A percentile compares a stretch with the other conserved stretches of the same genome.
Evolutionary conservation across 2,888 invertebrate species (phyloP).

Genomic region (Polyommatus iphigenia): DNA sequence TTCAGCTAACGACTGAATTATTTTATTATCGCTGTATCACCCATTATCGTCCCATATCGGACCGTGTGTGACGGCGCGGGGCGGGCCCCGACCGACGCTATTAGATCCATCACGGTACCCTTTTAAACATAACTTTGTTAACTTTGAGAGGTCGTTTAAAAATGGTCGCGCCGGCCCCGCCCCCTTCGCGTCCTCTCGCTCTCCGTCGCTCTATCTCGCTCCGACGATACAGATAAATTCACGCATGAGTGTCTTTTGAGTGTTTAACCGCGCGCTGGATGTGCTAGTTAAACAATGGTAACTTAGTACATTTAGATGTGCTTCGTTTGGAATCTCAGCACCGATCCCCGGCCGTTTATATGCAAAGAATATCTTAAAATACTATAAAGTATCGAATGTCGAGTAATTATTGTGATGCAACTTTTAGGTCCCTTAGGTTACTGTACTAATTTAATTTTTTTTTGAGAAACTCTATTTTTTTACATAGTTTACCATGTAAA

Average conservation of each 20-base stretch:
- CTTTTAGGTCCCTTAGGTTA: too few species aligned
- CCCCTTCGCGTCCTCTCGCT: slow-evolving; percentile 43
- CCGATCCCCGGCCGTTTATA: not conserved
- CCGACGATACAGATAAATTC: slow-evolving; percentile 42
- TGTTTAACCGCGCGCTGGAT: slow-evolving; percentile 51
- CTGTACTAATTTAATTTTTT: too few species aligned
- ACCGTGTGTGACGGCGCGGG: slow-evolving; percentile 65
- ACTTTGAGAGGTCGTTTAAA: slow-evolving; percentile 41
- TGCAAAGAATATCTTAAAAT: not conserved
- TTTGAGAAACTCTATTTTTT: too few species aligned
- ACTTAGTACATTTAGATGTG: slow-evolving; percentile 36
- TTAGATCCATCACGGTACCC: slow-evolving; percentile 37
- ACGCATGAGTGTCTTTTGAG: slow-evolving; percentile 53
- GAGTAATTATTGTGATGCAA: too few species aligned
- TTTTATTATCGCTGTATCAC: slow-evolving; percentile 67
- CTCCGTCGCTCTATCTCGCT: slow-evolving; percentile 45
- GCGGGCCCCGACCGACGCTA: slow-evolving; percentile 55
- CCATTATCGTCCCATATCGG: slow-evolving; percentile 70
- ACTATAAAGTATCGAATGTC: not conserved
- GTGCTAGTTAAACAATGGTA: slow-evolving; percentile 38
- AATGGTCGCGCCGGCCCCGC: slow-evolving; percentile 53
- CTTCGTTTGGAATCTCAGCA: slow-evolving; percentile 25
- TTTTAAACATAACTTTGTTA: slow-evolving; percentile 23
- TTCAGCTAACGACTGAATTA: slow-evolving; percentile 71
- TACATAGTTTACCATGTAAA: too few species aligned